Evolutionary conservation across 2,113 vertebrate genomes (phyloP), one percentile per base, ranked within the genome.

Genomic region (Miniopterus natalensis): DNA sequence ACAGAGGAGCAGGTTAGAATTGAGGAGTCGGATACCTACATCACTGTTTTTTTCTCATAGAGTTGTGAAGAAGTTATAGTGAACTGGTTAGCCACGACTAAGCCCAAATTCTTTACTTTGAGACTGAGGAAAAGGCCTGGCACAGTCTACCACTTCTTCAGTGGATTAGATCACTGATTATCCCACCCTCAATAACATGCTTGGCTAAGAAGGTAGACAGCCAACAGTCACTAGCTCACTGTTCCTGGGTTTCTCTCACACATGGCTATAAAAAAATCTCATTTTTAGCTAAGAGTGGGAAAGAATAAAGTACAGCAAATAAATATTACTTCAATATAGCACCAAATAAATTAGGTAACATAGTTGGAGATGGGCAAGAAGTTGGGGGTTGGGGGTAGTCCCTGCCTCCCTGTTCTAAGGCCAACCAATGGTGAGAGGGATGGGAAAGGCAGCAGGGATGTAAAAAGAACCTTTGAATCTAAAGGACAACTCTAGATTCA

Each of bases 321-420:
- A 98, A 97, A 98, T 97, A 98, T 63, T 27, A 97, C 49, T 96
- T 97, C 91, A 94, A 25, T 66, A 96, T 97, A 98, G 97, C 97
- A 97, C 97, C 97, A 97, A 97, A 98, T 98, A 97, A 97, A 94
- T 98, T 96, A 97, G 51, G 80, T 78, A 71, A 95, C 73, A 63
- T 27, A 49, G 70, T 14, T 65, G 42, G 71, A 74, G 90, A 65
- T 3, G 31, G 66, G 51, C 77, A 94, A 13, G 75, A 65, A 90
- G 80, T 42, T 51, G 23, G 84, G 63, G n/a, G 29, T 31, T 79
- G 36, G 51, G 63, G 42, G 36, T 49, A 88, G 40, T 51, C 65
- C 92, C 70, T 87, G 74, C 45, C 74, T 85, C 84, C 93, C 45
- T 90, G 90, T 27, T 84, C 31, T 79, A 94, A 95, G 81, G 80